Percentiles rank a stretch among this genome's conserved stretches.
These are phyloP conservation scores for Loripinus fragilis DNA, from an alignment of 2,888 invertebrate genomes.

Conservation along the genomic window DNA sequence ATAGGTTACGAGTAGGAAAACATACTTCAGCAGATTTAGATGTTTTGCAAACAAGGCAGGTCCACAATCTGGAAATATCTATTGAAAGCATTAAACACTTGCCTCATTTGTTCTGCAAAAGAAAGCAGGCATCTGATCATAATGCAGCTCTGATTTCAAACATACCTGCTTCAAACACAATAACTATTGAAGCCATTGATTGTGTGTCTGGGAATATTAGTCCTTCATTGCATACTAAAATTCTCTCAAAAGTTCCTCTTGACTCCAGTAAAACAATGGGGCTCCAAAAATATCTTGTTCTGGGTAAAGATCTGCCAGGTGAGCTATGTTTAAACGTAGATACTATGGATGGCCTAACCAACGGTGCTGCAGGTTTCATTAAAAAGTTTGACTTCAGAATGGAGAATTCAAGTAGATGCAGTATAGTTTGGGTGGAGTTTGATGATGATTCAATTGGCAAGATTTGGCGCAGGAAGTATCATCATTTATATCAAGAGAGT, in stretches of 20 bases:
- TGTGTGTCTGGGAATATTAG: background rate
- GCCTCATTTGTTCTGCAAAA: background rate
- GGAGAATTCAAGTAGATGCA: background rate
- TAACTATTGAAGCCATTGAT: background rate
- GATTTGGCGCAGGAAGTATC: no score
- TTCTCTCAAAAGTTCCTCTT: background rate
- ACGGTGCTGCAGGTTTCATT: background rate
- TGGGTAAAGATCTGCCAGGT: background rate
- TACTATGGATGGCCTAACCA: background rate
- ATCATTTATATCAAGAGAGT: no score
- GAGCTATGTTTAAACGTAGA: background rate
- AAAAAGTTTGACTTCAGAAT: background rate
- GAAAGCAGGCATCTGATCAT: background rate
- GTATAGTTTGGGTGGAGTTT: no score
- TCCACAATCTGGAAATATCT: background rate
- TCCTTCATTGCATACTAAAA: background rate
- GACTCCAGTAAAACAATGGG: no score
- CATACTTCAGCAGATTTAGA: slow-evolving; percentile 39
- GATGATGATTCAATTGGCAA: no score
- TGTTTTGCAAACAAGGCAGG: slow-evolving; percentile 7
- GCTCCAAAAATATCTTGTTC: background rate
- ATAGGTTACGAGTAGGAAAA: slow-evolving; percentile 49
- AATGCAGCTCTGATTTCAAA: background rate
- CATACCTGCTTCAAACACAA: background rate
- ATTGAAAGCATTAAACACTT: background rate